phyloP scores from a whole-genome alignment of 2,797 vertebrate species.

The Xenops minutus region DNA sequence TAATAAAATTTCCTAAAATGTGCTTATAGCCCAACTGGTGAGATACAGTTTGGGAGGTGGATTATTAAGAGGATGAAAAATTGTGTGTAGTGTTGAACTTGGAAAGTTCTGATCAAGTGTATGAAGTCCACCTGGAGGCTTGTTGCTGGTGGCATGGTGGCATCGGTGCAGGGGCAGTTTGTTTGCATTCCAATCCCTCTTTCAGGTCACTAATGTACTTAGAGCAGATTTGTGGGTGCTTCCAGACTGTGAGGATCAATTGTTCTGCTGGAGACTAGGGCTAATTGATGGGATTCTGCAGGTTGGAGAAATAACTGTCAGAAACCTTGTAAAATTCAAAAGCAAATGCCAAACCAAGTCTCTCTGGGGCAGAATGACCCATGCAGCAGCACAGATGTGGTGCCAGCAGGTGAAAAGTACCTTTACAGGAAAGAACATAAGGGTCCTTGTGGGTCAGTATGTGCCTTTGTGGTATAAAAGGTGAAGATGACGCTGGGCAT shows the following conservation, averaged over 20 bases:
- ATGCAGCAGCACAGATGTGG: not conserved
- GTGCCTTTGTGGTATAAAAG: not conserved
- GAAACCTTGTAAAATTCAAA: not conserved
- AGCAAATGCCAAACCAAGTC: not conserved
- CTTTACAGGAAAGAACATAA: not conserved
- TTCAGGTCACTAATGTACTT: not conserved
- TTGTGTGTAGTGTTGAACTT: not conserved
- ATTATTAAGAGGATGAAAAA: not conserved
- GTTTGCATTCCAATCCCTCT: not conserved
- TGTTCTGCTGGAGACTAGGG: not conserved
- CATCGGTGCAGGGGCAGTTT: not conserved
- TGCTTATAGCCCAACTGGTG: not conserved
- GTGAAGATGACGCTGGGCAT: not conserved
- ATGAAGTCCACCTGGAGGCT: not conserved
- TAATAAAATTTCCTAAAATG: not conserved
- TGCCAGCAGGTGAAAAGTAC: not conserved
- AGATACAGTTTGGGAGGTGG: not conserved
- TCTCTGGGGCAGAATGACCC: not conserved
- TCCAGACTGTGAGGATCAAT: not conserved
- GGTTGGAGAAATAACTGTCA: not conserved
- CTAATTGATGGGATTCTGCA: not conserved
- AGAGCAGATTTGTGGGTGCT: not conserved
- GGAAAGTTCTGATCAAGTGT: not conserved
- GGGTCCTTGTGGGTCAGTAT: not conserved
- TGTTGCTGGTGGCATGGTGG: not conserved